phyloP scores from a whole-genome alignment of 2,888 invertebrate genomes.

The Aplocera efformata region DNA sequence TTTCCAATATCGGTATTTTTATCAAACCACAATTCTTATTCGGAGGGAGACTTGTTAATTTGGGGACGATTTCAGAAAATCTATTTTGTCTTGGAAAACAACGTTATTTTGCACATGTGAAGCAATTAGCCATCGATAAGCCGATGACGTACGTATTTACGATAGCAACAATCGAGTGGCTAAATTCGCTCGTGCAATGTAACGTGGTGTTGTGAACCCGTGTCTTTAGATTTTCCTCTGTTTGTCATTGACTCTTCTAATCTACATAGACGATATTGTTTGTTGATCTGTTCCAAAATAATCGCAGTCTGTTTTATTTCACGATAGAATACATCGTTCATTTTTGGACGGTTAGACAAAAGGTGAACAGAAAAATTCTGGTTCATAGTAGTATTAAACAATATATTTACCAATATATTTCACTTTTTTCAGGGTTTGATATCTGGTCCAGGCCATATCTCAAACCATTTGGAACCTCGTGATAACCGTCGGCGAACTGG shows the following conservation, averaged over 20 bases:
- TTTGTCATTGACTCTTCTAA: slow-evolving; percentile 12
- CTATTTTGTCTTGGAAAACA: neutral
- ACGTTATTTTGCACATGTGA: slow-evolving; percentile 1
- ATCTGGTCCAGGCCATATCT: too few species aligned
- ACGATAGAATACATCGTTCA: too few species aligned
- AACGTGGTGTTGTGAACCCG: slow-evolving; percentile 6
- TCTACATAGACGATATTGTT: neutral
- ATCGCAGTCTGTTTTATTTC: too few species aligned
- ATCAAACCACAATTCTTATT: slow-evolving; percentile 52
- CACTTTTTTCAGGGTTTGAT: too few species aligned
- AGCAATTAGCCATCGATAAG: slow-evolving; percentile 3
- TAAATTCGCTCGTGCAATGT: slow-evolving; percentile 4
- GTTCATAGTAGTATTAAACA: too few species aligned
- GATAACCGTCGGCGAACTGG: too few species aligned
- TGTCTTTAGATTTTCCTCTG: slow-evolving; percentile 8
- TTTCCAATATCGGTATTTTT: slow-evolving; percentile 48
- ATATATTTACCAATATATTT: too few species aligned
- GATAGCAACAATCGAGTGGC: slow-evolving; percentile 11
- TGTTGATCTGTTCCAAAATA: too few species aligned
- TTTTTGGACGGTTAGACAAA: too few species aligned
- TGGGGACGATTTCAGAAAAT: slow-evolving; percentile 13
- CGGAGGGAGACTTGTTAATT: slow-evolving; percentile 36
- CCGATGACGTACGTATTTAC: too few species aligned
- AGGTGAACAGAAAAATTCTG: too few species aligned
- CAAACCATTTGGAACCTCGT: too few species aligned